These are phyloP conservation scores for Poeciliopsis occidentalis DNA, from an alignment of 2,113 vertebrate genomes.

Conservation along the genomic window DNA sequence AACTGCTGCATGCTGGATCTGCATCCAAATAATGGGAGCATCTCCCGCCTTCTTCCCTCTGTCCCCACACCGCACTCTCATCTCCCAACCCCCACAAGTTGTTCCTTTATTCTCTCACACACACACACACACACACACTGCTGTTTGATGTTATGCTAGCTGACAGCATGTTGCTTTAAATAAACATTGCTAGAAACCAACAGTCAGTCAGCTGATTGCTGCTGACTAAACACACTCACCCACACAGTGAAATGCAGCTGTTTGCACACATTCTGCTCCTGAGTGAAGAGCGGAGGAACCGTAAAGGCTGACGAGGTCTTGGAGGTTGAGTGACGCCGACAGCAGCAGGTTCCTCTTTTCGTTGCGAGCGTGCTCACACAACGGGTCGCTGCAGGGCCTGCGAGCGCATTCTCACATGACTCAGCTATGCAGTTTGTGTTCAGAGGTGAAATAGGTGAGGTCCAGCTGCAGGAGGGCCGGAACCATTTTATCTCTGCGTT, in stretches of 20 bases:
- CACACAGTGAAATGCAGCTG: background rate
- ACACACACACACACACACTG: background rate
- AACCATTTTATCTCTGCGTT: background rate
- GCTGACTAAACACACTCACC: constrained; percentile 9
- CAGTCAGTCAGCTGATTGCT: constrained; percentile 26
- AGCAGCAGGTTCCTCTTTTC: constrained; percentile 16
- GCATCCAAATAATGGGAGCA: constrained; percentile 2
- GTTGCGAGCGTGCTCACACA: background rate
- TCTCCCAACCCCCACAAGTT: constrained; percentile 22
- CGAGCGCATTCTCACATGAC: too few species aligned
- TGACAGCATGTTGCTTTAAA: constrained; percentile 75
- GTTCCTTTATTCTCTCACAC: background rate
- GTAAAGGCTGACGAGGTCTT: background rate
- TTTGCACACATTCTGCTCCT: background rate
- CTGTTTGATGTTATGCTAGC: constrained; percentile 59
- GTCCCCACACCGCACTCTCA: too few species aligned
- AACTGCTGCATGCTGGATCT: constrained; percentile 5
- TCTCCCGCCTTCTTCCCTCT: background rate
- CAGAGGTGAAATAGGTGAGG: background rate
- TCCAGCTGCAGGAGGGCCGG: background rate
- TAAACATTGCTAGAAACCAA: constrained; percentile 64
- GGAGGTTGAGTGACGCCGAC: background rate
- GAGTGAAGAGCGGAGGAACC: background rate
- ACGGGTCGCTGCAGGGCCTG: too few species aligned
- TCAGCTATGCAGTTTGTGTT: background rate